Percentiles rank a stretch among this genome's conserved stretches.
These are phyloP conservation scores for Prunella himalayana DNA, from an alignment of 2,113 vertebrate species.

Conservation along the genomic window DNA sequence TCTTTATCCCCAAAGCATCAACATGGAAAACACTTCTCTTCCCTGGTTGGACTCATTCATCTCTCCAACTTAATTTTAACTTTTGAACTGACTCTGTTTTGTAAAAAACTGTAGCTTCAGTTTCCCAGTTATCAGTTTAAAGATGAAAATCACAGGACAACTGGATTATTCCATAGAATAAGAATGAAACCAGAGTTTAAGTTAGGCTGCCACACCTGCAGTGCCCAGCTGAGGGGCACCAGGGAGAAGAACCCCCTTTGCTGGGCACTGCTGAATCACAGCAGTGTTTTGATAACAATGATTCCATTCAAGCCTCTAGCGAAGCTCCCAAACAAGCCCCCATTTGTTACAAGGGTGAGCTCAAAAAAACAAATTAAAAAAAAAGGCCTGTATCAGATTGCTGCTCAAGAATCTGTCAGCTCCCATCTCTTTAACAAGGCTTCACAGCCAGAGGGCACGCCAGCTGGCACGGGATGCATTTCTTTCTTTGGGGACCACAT, in stretches of 20 bases:
- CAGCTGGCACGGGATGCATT: slow-evolving; percentile 46
- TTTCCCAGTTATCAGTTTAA: background rate
- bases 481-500: slow-evolving; percentile 40
- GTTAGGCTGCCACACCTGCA: slow-evolving; percentile 47
- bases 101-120: background rate
- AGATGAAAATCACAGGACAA: background rate
- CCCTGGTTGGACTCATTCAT: background rate
- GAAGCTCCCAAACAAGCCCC: slow-evolving; percentile 57
- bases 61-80: background rate
- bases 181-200: slow-evolving; percentile 8
- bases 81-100: background rate
- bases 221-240: slow-evolving; percentile 50
- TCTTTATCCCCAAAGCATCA: background rate
- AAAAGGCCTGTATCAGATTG: slow-evolving; percentile 53
- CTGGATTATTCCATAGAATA: background rate
- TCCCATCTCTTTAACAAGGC: slow-evolving; percentile 58
- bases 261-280: slow-evolving; percentile 45
- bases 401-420: slow-evolving; percentile 69
- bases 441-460: slow-evolving; percentile 56
- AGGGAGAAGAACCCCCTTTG: slow-evolving; percentile 18
- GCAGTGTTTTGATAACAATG: slow-evolving; percentile 58
- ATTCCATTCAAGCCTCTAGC: slow-evolving; percentile 42
- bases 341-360: slow-evolving; percentile 61
- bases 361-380: background rate
- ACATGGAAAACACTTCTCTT: background rate